Conservation (phyloP, 2,113 vertebrate genomes). For the Rattus rattus region DNA sequence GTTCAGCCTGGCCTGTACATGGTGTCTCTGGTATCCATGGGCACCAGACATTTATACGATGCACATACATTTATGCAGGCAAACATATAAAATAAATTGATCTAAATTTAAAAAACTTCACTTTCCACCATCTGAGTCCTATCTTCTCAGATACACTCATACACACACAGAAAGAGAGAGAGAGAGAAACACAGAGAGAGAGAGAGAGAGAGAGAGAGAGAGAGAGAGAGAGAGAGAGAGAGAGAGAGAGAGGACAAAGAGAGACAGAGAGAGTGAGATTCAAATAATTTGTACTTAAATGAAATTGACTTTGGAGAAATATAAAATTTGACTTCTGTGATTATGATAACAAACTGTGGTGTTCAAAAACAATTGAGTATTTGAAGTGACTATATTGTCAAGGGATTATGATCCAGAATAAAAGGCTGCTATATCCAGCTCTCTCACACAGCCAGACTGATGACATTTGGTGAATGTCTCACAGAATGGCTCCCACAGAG, state of each 20-base stretch:
- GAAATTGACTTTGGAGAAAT: neutral
- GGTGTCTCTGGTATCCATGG: too few relatives aligned
- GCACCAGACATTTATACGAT: neutral
- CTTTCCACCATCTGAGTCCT: neutral
- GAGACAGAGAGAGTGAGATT: neutral
- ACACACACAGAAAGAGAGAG: neutral
- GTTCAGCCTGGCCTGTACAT: neutral
- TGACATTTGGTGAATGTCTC: neutral
- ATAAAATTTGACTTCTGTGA: neutral
- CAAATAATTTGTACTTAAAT: conserved; percentile 40
- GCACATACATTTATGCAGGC: neutral
- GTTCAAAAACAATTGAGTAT: neutral
- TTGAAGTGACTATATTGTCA: neutral
- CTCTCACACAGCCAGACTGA: neutral
- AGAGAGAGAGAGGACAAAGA: too few relatives aligned
- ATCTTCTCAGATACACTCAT: neutral
- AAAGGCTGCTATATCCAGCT: neutral
- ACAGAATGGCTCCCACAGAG: neutral
- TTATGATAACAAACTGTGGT: neutral
- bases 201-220: too few relatives aligned
- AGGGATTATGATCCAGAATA: neutral
- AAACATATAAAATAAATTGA: neutral
- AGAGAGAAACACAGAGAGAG: too few relatives aligned
- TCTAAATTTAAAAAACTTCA: neutral
- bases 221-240: too few relatives aligned